Evolutionary conservation across 1,140 invertebrate species (phyloP).

Genomic region (Chironomus tepperi): DNA sequence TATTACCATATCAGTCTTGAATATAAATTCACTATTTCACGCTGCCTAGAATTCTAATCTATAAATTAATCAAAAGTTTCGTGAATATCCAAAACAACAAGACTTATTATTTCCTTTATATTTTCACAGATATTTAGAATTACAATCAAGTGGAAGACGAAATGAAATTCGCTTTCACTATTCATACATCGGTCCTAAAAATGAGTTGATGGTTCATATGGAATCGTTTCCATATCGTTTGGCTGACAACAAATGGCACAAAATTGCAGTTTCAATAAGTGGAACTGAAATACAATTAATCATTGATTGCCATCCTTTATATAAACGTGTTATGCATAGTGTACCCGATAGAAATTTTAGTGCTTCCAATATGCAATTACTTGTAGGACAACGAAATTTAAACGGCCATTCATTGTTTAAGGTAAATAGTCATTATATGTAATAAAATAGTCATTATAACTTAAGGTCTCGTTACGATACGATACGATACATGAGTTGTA

Average conservation of each 20-base stretch:
- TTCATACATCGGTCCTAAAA: slow-evolving; percentile 43
- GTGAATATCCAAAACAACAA: not conserved
- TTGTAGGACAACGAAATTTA: slow-evolving; percentile 74
- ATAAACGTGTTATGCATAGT: slow-evolving; percentile 50
- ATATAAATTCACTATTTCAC: too few species aligned
- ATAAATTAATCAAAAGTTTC: too few species aligned
- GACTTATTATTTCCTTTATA: slow-evolving; percentile 3
- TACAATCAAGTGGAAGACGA: slow-evolving; percentile 79
- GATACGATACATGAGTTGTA: too few species aligned
- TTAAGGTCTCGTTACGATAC: too few species aligned
- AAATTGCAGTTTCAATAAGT: slow-evolving; percentile 70
- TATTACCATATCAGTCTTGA: too few species aligned
- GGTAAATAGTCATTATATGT: slow-evolving; percentile 46
- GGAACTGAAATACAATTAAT: slow-evolving; percentile 71
- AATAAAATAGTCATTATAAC: too few species aligned
- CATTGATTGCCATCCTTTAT: slow-evolving; percentile 77
- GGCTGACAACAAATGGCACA: slow-evolving; percentile 79
- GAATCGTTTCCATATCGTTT: slow-evolving; percentile 80
- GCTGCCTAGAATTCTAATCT: too few species aligned
- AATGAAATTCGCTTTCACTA: slow-evolving; percentile 75
- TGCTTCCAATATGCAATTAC: slow-evolving; percentile 61
- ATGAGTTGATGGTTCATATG: slow-evolving; percentile 55
- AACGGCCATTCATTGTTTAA: slow-evolving; percentile 78
- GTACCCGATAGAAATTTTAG: slow-evolving; percentile 67
- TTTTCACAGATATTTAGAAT: slow-evolving; percentile 68